Evolutionary conservation across 2,113 vertebrate genomes (phyloP), one percentile per base, ranked within the genome.

Genomic region (Gnathonemus longibarbis): DNA sequence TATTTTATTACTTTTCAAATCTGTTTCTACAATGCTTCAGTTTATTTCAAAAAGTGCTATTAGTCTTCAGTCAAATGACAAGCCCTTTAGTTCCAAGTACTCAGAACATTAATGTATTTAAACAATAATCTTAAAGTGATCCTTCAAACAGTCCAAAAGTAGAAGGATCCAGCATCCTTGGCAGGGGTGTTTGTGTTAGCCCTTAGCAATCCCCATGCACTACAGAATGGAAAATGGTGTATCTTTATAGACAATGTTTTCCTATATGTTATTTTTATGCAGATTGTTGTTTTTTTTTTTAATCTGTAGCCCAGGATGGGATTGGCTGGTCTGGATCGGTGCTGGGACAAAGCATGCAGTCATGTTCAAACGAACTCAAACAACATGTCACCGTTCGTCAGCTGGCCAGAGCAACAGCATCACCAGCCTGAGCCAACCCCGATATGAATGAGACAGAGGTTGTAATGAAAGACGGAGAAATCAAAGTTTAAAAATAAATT

Each of bases 1-100:
- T 8, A 84, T 39, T 74, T 89, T 74, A 45, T 48, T 1, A 85
- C 90, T 85, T 92, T 52, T 90, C 66, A 90, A 88, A 7, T 88
- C 74, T 90, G 87, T 86, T 39, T 91, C 35, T 90, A 62, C 89
- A 93, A 91, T 91, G 88, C 92, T 89, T 89, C 27, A 77, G 24
- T 90, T 70, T 91, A 46, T 91, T 45, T 90, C 66, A 87, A 58
- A 89, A 11, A 88, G 91, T 88, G 91, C 62, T 91, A 87, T 87
- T 91, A 92, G 83, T 90, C 74, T 89, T 88, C 90, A 53, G 93
- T 92, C 92, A 91, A 50, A 74, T 87, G 90, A 94, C 50, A 92
- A 95, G 92, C 88, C 77, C 94, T 94, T 93, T 74, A 90, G 89
- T 58, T 91, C 84, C 89, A 88, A 90, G 91, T 89, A 91, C 74